Evolutionary conservation across 2,888 invertebrate species (phyloP), one percentile per base, ranked within the genome.

Genomic region (Agrilus biguttatus): DNA sequence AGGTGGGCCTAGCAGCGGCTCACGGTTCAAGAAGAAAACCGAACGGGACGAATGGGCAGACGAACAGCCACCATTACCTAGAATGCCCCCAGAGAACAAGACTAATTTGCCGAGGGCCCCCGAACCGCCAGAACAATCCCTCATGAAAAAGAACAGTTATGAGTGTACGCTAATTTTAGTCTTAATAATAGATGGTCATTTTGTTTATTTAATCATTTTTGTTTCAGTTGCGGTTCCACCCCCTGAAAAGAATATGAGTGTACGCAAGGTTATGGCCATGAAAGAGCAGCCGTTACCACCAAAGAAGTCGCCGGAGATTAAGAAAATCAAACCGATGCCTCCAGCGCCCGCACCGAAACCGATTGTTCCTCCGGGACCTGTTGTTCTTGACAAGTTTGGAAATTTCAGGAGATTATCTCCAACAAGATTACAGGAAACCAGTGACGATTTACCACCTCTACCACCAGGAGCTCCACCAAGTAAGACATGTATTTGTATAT

Each of bases 341-440:
- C 46, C 48, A 7, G 43, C 50, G n/a, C 50, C 51, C 8, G 49
- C 53, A 1, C 49, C 41, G 14, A 63, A 63, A 39, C 64, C 61
- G 0, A 52, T 64, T 39, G 60, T 64, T 43, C 62, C 61, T 36
- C 60, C 66, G 59, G 74, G 75, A 56, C 59, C 78, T 62, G 75
- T 80, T 43, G 80, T 81, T 14, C 65, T 82, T 49, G 82, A 83
- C 62, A 82, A 82, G 63, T 81, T 83, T 57, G 82, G 82, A 1
- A 77, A 80, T 50, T 75, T 82, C 67, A 74, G 81, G 1, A 62
- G 81, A 50, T 78, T 77, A 35, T 60, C 65, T 23, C 66, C 67
- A 4, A 62, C 63, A 47, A 55, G 62, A 47, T 59, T 61, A 47
- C 62, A 59, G 43, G 66, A 65, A 0, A 67, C 70, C 37, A 69